Base-by-base conservation (phyloP, 2,797 vertebrate genomes). In the Heterohyrax brucei region DNA sequence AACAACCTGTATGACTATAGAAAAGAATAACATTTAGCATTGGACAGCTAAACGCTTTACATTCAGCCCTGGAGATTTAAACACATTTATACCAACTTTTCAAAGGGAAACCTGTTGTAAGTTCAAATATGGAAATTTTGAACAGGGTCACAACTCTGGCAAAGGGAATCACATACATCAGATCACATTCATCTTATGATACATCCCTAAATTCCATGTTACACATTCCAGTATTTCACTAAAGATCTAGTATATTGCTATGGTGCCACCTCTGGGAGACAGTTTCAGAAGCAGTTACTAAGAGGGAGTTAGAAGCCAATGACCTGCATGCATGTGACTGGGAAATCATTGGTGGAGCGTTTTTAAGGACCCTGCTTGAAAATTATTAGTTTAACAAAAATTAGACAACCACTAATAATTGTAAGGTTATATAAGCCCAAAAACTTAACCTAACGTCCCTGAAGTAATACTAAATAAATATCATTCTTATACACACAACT, bases 61-160 rank as follows among this genome's bases (percentile, higher is more conserved):
- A 56, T 56, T 10, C 16, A 56, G 53, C 12, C 7, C 53, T 13
- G 53, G 12, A 56, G 53, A 56, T 56, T 56, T 56, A 56, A 56
- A 56, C 53, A 56, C 3, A 22, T 93, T 68, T 33, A 13, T 13
- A 87, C 70, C 28, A 79, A 14, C 68, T 64, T 66, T 83, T 83
- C 30, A 76, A 64, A 87, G n/a, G 73, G 91, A 96, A 91, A 19
- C 5, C 78, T 79, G 44, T 18, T 80, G 8, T n/a, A 66, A 95
- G 92, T 62, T 66, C 22, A 72, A 64, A 89, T n/a, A 91, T 4
- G 46, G 12, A 18, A 87, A 87, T 64, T 73, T 28, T 70, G 28
- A 92, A 77, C 14, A 92, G 64, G 46, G 26, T 21, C 26, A 64
- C 64, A 53, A 78, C 33, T 59, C 16, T 22, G 18, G 46, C 59